Conservation (phyloP, 2,888 invertebrate species). For the Aleiodes alternator region DNA sequence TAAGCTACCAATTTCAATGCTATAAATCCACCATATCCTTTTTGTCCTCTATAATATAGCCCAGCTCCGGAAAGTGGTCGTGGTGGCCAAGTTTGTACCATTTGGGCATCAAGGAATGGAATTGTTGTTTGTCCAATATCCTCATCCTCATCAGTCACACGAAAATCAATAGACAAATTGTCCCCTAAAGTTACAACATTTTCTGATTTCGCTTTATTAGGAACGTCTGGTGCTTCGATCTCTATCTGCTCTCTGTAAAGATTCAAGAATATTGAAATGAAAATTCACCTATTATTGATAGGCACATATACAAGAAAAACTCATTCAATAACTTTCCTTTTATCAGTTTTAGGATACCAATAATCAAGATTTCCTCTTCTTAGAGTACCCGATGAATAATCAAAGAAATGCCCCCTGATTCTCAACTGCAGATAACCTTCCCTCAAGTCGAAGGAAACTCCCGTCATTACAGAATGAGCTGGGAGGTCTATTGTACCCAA, state of each 20-base stretch:
- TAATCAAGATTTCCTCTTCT: too few relatives aligned
- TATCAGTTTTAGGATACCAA: too few relatives aligned
- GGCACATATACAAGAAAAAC: neutral
- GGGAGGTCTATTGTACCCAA: neutral
- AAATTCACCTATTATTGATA: neutral
- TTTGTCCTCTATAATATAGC: neutral
- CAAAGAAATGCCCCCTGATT: too few relatives aligned
- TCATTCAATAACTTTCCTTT: too few relatives aligned
- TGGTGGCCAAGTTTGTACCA: neutral
- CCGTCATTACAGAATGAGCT: too few relatives aligned
- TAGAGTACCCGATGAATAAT: too few relatives aligned
- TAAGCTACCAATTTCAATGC: neutral
- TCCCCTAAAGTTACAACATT: neutral
- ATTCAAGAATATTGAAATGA: neutral
- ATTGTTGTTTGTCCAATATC: neutral
- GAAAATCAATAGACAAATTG: neutral
- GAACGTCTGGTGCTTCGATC: neutral
- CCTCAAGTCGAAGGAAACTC: too few relatives aligned
- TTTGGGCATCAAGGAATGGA: neutral
- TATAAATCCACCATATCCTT: neutral
- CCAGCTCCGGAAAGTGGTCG: neutral
- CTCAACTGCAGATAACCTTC: too few relatives aligned
- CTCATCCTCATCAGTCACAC: neutral
- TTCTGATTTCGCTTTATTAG: neutral
- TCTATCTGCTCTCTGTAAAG: neutral